These are phyloP conservation scores for Eustalomyia histrio DNA, from an alignment of 2,888 invertebrate genomes.

Conservation along the genomic window DNA sequence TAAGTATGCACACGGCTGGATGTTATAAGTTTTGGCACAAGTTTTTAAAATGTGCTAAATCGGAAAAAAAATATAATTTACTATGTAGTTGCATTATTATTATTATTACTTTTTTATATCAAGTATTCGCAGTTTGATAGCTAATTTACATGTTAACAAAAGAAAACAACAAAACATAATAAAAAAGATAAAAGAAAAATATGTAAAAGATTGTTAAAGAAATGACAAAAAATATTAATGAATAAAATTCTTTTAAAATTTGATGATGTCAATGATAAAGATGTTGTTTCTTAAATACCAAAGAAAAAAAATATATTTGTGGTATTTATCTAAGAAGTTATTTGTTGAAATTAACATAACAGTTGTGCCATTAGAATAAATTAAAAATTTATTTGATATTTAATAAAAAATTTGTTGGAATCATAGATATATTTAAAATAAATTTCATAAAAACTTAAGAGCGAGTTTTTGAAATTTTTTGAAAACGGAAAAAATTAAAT, in stretches of 20 bases:
- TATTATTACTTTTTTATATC: not conserved
- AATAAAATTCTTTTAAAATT: not conserved
- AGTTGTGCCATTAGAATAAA: not conserved
- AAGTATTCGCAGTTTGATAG: not conserved
- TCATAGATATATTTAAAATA: no score
- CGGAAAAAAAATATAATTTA: not conserved
- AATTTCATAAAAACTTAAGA: no score
- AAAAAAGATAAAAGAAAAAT: not conserved
- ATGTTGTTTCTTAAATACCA: not conserved
- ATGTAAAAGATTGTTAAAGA: not conserved
- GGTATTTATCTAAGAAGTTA: not conserved
- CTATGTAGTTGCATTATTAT: not conserved
- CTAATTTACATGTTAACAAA: constrained; percentile 14
- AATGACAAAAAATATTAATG: not conserved
- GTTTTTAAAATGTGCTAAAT: constrained; percentile 6
- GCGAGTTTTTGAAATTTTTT: no score
- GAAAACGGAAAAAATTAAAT: no score
- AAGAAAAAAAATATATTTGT: no score
- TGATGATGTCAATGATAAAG: constrained; percentile 30
- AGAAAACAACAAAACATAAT: constrained; percentile 2
- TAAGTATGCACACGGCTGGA: not conserved
- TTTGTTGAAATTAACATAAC: not conserved
- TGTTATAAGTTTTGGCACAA: constrained; percentile 8
- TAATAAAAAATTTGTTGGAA: not conserved
- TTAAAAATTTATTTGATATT: not conserved